Percentiles rank a stretch among this genome's conserved stretches.
Conservation (phyloP, 2,797 vertebrate genomes). For the Eupleurogrammus muticus region DNA sequence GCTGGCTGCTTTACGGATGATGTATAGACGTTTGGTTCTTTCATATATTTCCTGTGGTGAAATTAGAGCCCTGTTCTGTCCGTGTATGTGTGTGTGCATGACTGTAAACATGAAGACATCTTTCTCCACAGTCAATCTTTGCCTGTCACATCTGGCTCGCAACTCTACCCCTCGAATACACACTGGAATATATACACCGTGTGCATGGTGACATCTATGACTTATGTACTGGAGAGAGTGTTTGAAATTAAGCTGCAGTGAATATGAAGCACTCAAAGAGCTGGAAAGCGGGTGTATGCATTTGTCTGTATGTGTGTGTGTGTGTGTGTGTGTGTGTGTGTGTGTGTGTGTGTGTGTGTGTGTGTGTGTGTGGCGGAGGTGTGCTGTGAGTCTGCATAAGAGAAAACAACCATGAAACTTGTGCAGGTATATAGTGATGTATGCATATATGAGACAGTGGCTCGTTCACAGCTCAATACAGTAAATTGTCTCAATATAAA, state of each 20-base stretch:
- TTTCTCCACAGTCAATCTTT: conserved; percentile 84
- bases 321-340: conserved; percentile 14
- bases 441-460: neutral
- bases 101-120: conserved; percentile 80
- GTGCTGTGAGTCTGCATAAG: conserved; percentile 23
- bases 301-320: neutral
- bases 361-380: conserved; percentile 21
- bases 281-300: conserved; percentile 17
- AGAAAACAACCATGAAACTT: conserved; percentile 33
- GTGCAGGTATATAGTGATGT: neutral
- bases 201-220: conserved; percentile 77
- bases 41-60: conserved; percentile 85
- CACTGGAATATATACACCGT: conserved; percentile 76
- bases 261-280: conserved; percentile 67
- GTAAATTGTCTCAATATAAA: neutral
- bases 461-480: neutral
- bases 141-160: conserved; percentile 87
- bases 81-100: conserved; percentile 22
- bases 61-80: conserved; percentile 81
- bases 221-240: conserved; percentile 76
- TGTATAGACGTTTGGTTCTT: conserved; percentile 83
- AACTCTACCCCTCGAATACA: conserved; percentile 88
- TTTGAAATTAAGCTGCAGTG: conserved; percentile 80
- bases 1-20: conserved; percentile 80
- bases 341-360: conserved; percentile 2